Percentiles rank a stretch among this genome's conserved stretches.
These are phyloP conservation scores for Papilio machaon DNA, from an alignment of 1,140 invertebrate genomes.

Conservation along the genomic window DNA sequence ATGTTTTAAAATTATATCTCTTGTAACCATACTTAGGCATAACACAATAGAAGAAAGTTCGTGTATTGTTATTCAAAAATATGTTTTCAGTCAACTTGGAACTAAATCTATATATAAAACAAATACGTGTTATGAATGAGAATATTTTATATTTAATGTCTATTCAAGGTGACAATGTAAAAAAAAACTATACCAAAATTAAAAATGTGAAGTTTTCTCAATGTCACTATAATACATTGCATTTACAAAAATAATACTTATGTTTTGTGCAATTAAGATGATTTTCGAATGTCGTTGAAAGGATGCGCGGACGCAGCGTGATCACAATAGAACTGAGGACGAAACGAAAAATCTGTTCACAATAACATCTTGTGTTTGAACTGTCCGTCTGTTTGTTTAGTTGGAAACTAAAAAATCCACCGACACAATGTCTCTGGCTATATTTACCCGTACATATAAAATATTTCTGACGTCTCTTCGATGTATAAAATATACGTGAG, in stretches of 20 bases:
- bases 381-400: conserved; percentile 72
- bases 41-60: neutral
- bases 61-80: neutral
- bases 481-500: conserved; percentile 48
- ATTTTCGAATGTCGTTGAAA: conserved; percentile 9
- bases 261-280: neutral
- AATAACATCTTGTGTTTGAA: conserved; percentile 68
- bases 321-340: conserved; percentile 58
- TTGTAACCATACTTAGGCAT: neutral
- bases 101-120: conserved; percentile 11
- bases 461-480: conserved; percentile 57
- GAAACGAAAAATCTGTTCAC: conserved; percentile 69
- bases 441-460: conserved; percentile 68
- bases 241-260: conserved; percentile 19
- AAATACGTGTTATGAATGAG: conserved; percentile 24
- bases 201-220: conserved; percentile 33
- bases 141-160: conserved; percentile 23
- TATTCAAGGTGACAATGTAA: conserved; percentile 23
- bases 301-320: conserved; percentile 44
- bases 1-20: neutral
- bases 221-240: neutral
- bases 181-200: conserved; percentile 35
- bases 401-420: conserved; percentile 70
- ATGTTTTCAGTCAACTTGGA: neutral
- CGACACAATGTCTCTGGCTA: conserved; percentile 60